Evolutionary conservation across 2,888 invertebrate species (phyloP), one percentile per base, ranked within the genome.

Genomic region (Sphinx pinastri): DNA sequence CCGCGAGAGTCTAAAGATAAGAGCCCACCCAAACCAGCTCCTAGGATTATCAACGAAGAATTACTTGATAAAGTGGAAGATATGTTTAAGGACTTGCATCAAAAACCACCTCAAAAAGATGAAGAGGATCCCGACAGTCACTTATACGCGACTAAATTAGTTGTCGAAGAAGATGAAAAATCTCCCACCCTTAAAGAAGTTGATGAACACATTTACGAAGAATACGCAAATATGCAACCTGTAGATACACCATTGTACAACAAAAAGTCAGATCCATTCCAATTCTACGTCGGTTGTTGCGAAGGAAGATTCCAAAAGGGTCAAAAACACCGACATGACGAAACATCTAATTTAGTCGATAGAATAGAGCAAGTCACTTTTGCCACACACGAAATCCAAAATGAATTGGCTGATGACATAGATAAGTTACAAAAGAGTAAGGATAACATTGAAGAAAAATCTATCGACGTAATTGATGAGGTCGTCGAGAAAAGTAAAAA

Each of bases 1-100:
- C 89, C 84, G 47, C 74, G 84, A 73, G 83, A 85, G 72, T 77
- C 84, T 6, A 84, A 81, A 72, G 84, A 84, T 70, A 91, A 90
- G 70, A 79, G 84, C 2, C 91, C 92, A 4, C 92, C 93, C 0
- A 93, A 92, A 85, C 90, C 93, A 14, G 89, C 92, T 10, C 94
- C 94, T 0, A 88, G 92, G 79, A 76, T 93, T 19, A 94, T 94
- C 31, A 88, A 88, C 52, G 94, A 94, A 84, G 94, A 93, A 51
- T 74, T 94, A 11, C 81, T 94, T 2, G 92, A 84, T 68, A 94
- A 94, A 87, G 94, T 94, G 0, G 94, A 94, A n/a, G 94, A 94
- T 73, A 94, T 94, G 92, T 94, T 94, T 75, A 92, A 90, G 78
- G 92, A 93, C 74, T 81, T 94, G 0, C 84, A 90, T 66, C 73